Evolutionary conservation across 2,113 vertebrate genomes (phyloP), one percentile per base, ranked within the genome.

Genomic region (Ptyas mucosa): DNA sequence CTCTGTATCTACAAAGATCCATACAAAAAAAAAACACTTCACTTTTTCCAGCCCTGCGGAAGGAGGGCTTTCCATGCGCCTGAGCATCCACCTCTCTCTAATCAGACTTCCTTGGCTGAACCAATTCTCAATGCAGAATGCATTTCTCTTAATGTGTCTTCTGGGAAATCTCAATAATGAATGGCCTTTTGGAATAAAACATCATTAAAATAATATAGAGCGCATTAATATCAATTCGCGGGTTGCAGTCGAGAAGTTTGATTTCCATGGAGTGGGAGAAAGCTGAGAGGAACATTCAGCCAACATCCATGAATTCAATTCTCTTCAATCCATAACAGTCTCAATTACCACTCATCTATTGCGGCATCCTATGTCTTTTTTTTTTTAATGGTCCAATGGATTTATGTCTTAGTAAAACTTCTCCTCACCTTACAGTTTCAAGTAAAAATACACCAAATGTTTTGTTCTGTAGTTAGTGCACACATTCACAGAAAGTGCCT

Each of bases 101-200:
- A 54, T 91, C 69, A 85, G 21, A 14, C 55, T 29, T 89, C 23
- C 1, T 49, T 23, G 6, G 20, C 29, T 3, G 0, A 51, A 86
- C 23, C 9, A 91, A 23, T 34, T 23, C 23, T 87, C 87, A 75
- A 49, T 21, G 3, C 34, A 29, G 89, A 95, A 94, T 18, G 51
- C 12, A 7, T 88, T 91, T 51, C 90, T 91, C 23, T 10, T 20
- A 88, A 93, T 46, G 85, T 3, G 85, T 89, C 93, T 95, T 55
- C 81, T 95, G 92, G 90, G 88, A 95, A 95, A 94, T 95, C 90
- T 96, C 94, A 92, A 34, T 95, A 97, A 96, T 95, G 95, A 96
- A 95, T 91, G 91, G 15, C 93, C 88, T 75, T 96, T 95, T 95
- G 95, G 90, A 96, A 92, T 89, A 93, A 96, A 95, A 94, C 93